Evolutionary conservation across 2,797 vertebrate species (phyloP).

Genomic region (Pseudomugil tenellus): DNA sequence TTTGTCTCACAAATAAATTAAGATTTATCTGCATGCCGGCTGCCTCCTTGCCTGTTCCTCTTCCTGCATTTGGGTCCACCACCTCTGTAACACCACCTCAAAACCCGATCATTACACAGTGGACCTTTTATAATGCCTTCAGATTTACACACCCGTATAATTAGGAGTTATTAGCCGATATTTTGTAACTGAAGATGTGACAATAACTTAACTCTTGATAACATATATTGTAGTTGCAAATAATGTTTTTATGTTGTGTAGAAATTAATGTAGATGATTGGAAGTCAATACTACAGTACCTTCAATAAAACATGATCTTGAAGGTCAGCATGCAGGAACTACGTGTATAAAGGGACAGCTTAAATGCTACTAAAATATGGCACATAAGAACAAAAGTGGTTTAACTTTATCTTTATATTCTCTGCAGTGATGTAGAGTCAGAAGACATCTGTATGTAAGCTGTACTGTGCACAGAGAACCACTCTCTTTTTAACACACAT

Average conservation of each 20-base stretch:
- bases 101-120: too few species aligned
- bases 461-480: neutral
- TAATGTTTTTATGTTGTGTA: neutral
- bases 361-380: neutral
- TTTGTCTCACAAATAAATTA: too few species aligned
- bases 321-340: neutral
- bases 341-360: too few species aligned
- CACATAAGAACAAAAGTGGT: neutral
- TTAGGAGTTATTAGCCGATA: too few species aligned
- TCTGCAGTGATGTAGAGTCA: neutral
- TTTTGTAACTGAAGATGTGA: too few species aligned
- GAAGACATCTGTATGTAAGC: neutral
- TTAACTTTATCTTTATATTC: neutral
- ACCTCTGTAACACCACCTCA: too few species aligned
- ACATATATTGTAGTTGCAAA: neutral
- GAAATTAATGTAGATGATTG: neutral
- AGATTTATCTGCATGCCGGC: too few species aligned
- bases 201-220: neutral
- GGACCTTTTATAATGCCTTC: neutral
- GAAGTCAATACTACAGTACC: neutral
- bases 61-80: too few species aligned
- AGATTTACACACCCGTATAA: neutral
- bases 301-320: neutral
- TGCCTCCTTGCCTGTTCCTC: too few species aligned
- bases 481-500: conserved; percentile 7